Evolutionary conservation across 2,113 vertebrate genomes (phyloP), one percentile per base, ranked within the genome.

Genomic region (Menidia beryllina): DNA sequence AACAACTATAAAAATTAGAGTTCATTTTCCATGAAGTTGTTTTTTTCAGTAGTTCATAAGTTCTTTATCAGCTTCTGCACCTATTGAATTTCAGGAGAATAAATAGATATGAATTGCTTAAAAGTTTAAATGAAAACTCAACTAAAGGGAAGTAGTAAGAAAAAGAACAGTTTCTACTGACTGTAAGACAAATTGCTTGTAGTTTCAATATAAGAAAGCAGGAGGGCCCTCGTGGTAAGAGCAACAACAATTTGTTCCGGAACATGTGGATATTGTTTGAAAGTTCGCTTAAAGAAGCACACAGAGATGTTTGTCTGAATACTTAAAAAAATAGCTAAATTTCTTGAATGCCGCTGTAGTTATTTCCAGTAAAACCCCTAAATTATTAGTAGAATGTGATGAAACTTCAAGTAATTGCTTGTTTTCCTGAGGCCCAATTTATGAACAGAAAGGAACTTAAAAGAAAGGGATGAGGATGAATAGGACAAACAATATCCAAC

Each of bases 11-110:
- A 91, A 84, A 79, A 54, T 72, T 52, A 63, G 88, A 45, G 91
- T 94, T 79, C 91, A 92, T 94, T 93, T 92, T 92, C 71, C 53
- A 94, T 90, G 75, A 27, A 62, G 47, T 66, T 70, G 66, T 24
- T 66, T 82, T 60, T 73, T 70, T 68, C 25, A 30, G 50, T 56
- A 54, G n/a, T 60, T 72, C 49, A 68, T 69, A 43, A 34, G 48
- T 66, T 54, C 23, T 72, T 9, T 34, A 74, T 66, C n/a, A 55
- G 12, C 10, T 48, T 3, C 12, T 38, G 25, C 36, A 49, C 14
- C 19, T 21, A 24, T 75, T 45, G 8, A 8, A 38, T 26, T 63
- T 64, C 21, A 54, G 34, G 63, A 48, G 30, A 68, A 78, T 60
- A 25, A 54, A 39, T 21, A 19, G 72, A 66, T 72, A 41, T 9